phyloP scores from a whole-genome alignment of 2,113 vertebrate genomes.

The Columbina picui region DNA sequence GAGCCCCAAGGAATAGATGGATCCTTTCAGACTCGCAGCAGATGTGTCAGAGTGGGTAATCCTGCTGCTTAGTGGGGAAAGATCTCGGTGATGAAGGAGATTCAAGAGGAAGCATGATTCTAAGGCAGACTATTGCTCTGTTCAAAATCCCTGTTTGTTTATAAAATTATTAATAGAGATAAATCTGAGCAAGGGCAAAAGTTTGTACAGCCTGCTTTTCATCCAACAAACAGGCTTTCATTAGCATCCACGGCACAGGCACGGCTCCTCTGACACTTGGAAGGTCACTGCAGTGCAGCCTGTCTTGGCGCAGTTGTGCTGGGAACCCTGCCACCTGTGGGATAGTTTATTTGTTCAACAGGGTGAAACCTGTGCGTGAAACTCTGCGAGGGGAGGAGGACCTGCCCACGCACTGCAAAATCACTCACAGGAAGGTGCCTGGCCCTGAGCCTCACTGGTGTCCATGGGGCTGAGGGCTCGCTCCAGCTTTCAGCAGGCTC shows the following conservation, averaged over 20 bases:
- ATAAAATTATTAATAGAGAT: background rate
- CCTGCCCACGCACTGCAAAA: background rate
- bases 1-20: background rate
- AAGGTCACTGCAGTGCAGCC: background rate
- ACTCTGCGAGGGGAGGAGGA: background rate
- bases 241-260: background rate
- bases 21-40: background rate
- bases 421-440: background rate
- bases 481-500: background rate
- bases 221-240: background rate
- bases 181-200: background rate
- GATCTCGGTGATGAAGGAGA: background rate
- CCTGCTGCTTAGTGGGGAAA: background rate
- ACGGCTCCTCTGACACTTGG: background rate
- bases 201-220: background rate
- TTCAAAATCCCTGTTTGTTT: background rate
- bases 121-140: background rate
- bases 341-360: background rate
- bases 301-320: background rate
- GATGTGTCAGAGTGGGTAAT: background rate
- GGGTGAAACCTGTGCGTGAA: accelerated
- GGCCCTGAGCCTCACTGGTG: accelerated
- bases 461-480: accelerated
- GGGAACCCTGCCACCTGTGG: background rate
- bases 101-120: background rate